Conservation (phyloP, 1,140 invertebrate species). For the Ladona fulva region DNA sequence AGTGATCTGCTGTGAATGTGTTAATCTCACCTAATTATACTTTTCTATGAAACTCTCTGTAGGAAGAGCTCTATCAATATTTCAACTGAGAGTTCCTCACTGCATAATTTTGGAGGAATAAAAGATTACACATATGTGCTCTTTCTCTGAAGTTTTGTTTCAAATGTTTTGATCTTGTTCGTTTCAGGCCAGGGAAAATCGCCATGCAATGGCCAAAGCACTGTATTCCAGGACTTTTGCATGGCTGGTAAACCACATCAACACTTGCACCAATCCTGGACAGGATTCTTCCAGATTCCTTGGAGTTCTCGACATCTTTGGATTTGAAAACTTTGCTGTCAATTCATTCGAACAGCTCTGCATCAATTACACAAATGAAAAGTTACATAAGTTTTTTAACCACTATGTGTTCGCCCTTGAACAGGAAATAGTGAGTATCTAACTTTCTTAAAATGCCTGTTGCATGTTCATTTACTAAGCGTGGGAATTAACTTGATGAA, state of each 20-base stretch:
- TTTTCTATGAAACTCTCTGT: too few relatives aligned
- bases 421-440: slow-evolving; percentile 75
- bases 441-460: not conserved
- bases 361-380: slow-evolving; percentile 98
- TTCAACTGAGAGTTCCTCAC: too few relatives aligned
- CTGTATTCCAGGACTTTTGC: slow-evolving; percentile 84
- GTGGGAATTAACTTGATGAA: not conserved
- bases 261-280: slow-evolving; percentile 81
- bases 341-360: slow-evolving; percentile 96
- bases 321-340: slow-evolving; percentile 89
- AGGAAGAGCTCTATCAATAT: too few relatives aligned
- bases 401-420: slow-evolving; percentile 89
- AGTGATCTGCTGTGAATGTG: too few relatives aligned
- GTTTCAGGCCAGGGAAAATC: slow-evolving; percentile 67
- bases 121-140: too few relatives aligned
- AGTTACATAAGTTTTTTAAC: slow-evolving; percentile 98
- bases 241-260: slow-evolving; percentile 88
- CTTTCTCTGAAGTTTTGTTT: not conserved
- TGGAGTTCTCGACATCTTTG: slow-evolving; percentile 92
- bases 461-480: not conserved
- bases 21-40: too few relatives aligned
- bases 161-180: slow-evolving; percentile 11
- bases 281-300: slow-evolving; percentile 73
- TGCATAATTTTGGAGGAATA: too few relatives aligned
- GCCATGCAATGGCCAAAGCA: slow-evolving; percentile 85